These are phyloP conservation scores for Spermophilus dauricus DNA, from an alignment of 2,113 vertebrate species.

Conservation along the genomic window DNA sequence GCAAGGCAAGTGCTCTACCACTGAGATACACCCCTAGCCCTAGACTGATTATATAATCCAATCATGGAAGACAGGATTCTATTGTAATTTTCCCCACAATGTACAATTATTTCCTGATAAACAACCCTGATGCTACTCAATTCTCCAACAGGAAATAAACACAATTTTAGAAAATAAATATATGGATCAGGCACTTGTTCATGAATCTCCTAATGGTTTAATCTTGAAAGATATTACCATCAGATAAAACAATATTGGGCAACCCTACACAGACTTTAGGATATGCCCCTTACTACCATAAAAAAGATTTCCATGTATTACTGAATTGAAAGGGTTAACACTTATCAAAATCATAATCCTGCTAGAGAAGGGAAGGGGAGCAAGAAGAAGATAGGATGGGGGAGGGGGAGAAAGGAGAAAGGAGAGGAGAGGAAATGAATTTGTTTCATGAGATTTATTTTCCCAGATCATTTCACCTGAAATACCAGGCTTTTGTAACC, in stretches of 20 bases:
- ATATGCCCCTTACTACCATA: neutral
- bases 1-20: neutral
- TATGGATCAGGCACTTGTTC: neutral
- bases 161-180: constrained; percentile 14
- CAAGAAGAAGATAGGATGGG: too few species aligned
- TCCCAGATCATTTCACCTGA: neutral
- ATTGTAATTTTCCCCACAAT: neutral
- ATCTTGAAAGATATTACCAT: constrained; percentile 10
- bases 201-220: neutral
- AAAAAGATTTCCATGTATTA: neutral
- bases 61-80: neutral
- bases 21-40: neutral
- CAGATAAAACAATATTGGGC: constrained; percentile 13
- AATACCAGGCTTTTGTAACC: constrained; percentile 20
- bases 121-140: neutral
- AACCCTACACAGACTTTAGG: neutral
- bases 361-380: neutral
- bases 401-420: fast-evolving
- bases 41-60: neutral
- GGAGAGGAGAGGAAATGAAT: neutral
- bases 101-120: neutral
- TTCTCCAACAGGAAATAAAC: neutral
- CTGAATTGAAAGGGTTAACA: neutral
- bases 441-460: constrained; percentile 42
- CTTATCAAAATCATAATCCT: neutral